Conservation (phyloP, 2,113 vertebrate genomes). For the Oreotrochilus melanogaster region DNA sequence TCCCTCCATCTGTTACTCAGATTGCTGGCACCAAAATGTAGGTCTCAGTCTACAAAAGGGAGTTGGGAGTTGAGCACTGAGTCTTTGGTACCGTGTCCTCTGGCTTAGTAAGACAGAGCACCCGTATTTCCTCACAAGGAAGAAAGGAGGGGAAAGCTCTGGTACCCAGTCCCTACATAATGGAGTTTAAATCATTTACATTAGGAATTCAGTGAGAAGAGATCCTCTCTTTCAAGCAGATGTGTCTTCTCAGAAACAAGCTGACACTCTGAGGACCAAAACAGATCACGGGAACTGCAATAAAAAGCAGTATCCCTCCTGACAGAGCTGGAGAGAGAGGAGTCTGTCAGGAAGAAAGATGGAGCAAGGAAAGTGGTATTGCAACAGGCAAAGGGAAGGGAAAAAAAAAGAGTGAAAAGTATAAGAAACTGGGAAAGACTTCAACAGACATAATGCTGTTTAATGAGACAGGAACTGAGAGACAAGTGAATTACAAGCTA, state of each 20-base stretch:
- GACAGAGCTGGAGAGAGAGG: background rate
- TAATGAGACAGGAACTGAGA: slow-evolving; percentile 21
- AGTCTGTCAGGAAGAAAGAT: background rate
- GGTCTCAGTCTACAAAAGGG: background rate
- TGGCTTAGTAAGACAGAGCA: background rate
- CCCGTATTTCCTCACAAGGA: background rate
- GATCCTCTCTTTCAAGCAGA: background rate
- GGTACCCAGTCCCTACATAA: background rate
- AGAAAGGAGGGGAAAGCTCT: background rate
- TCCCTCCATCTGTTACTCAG: background rate
- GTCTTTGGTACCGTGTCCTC: background rate
- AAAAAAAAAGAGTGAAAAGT: background rate
- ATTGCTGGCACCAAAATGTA: background rate
- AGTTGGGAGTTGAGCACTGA: background rate
- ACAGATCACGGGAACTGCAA: background rate
- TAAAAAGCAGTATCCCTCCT: background rate
- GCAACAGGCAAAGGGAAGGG: background rate
- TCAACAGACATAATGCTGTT: background rate
- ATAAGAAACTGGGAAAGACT: background rate
- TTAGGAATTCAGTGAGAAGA: background rate
- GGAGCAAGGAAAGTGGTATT: background rate
- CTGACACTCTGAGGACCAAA: background rate
- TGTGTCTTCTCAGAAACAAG: slow-evolving; percentile 6
- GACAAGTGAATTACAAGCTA: background rate
- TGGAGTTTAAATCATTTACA: background rate